Base-by-base conservation (phyloP, 2,797 vertebrate species). In the Pangasius sanitwongsei region DNA sequence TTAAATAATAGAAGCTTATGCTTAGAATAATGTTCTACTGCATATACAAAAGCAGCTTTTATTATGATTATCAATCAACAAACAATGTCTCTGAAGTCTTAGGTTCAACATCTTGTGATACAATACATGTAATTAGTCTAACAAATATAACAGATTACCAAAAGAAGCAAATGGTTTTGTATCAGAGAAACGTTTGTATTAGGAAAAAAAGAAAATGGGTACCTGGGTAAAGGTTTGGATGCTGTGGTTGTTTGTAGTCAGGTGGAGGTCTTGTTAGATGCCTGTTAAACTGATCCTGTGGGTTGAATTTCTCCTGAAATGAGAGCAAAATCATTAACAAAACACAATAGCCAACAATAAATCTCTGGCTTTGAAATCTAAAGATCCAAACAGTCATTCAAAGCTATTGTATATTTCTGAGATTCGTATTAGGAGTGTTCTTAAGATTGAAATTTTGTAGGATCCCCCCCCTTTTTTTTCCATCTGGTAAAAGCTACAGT, bases 191-290 rank as follows among this genome's bases (percentile, higher is more conserved):
- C 5, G 31, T 74, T 48, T 48, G 48, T 48, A 48, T 9, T 50
- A 11, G 55, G 44, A 63, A 87, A 44, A 72, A 87, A 89, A 63
- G 25, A 11, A 13, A 11, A 63, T 20, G 86, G 91, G 91, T 94
- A 99, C 98, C 97, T 93, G 97, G 91, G 92, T 97, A 99, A 74
- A 97, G 95, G 86, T 94, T 96, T 90, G 95, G 86, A 91, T 97
- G 96, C 82, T 97, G 97, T 70, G 98, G 95, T 93, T 99, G 98
- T 95, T 99, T 98, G 90, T 99, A 99, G 92, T 99, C 98, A 9
- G 98, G 98, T 3, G 98, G 98, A 2, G 98, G 98, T 88, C 98
- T 97, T 13, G 97, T 97, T 91, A 99, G 95, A 92, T 98, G 98
- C 82, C 98, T 96, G 91, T 95, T 98, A 92, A 98, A 95, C 92